Base-by-base conservation (phyloP, 2,888 invertebrate genomes). In the Sphaerophoria rueppellii region DNA sequence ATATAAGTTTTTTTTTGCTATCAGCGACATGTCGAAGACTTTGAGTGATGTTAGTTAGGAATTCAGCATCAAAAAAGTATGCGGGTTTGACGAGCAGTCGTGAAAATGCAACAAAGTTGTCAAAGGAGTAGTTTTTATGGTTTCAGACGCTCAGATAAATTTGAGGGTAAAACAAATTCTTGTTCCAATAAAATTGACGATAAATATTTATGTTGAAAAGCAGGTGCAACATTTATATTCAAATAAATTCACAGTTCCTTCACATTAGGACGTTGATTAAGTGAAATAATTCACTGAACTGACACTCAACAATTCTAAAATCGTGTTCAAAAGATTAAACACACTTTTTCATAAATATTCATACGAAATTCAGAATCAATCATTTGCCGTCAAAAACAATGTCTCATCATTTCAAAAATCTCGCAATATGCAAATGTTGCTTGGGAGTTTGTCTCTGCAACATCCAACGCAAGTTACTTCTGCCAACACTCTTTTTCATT, bases 311-410 rank as follows among this genome's bases (percentile, higher is more conserved):
- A 80, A n/a, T 61, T n/a, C 4, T 24, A 6, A 40, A 69, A 14
- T 52, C 69, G 69, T 80, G 80, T 80, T 57, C 14, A 9, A n/a
- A 6, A 32, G 57, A 48, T 57, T 37, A 54, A n/a, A 50, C 48
- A 63, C 12, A 32, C 16, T 0, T 4, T 11, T 16, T n/a, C 2
- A 80, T 80, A 50, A 69, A 80, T 80, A 80, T 80, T 80, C 75
- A 80, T 80, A n/a, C 2, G 40, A 58, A 40, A 16, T 7, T 6
- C 0, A 43, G 43, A 43, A 60, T 60, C 40, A 43, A 60, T 43
- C 60, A 60, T 60, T 52, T 0, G 24, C 24, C 43, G 43, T 43
- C 40, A 43, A n/a, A 24, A 37, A 37, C 6, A 60, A 43, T 43
- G 60, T 60, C 12, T 43, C 60, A 43, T 60, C 4, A 54, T 54